Evolutionary conservation across 2,888 invertebrate genomes (phyloP).

Genomic region (Tholera decimalis): DNA sequence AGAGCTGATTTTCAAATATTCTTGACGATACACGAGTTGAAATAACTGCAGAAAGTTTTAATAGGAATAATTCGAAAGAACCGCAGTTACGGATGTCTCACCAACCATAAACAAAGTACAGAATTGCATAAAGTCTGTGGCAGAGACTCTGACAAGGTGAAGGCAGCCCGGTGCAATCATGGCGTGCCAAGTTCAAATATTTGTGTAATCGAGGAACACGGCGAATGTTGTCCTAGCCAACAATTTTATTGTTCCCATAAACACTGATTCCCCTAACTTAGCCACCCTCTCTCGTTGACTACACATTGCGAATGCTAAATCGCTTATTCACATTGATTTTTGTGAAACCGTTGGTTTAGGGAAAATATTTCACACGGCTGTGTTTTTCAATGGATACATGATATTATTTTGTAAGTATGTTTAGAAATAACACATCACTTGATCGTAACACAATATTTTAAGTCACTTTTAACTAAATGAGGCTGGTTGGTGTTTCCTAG

Average conservation of each 20-base stretch:
- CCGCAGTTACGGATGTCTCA: constrained; percentile 26
- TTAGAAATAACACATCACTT: too few relatives aligned
- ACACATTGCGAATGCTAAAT: constrained; percentile 77
- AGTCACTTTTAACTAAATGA: too few relatives aligned
- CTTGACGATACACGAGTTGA: background rate
- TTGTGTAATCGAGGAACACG: constrained; percentile 58
- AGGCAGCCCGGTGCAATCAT: constrained; percentile 51
- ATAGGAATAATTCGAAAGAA: constrained; percentile 16
- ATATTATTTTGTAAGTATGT: too few relatives aligned
- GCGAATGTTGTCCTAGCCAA: constrained; percentile 75
- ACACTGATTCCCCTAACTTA: constrained; percentile 73
- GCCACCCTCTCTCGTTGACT: constrained; percentile 72
- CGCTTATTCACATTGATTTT: constrained; percentile 75
- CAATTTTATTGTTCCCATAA: constrained; percentile 82
- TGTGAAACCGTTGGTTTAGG: constrained; percentile 31
- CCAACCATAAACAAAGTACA: constrained; percentile 54
- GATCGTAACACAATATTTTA: too few relatives aligned
- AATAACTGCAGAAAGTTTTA: constrained; percentile 8
- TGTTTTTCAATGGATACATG: background rate
- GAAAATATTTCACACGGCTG: background rate
- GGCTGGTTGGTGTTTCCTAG: too few relatives aligned
- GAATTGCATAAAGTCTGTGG: constrained; percentile 49
- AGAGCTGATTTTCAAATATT: constrained; percentile 3
- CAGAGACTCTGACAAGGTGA: constrained; percentile 60
- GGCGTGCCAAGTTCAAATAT: constrained; percentile 63